Evolutionary conservation across 1,140 invertebrate genomes (phyloP).

Genomic region (Dreissena polymorpha): DNA sequence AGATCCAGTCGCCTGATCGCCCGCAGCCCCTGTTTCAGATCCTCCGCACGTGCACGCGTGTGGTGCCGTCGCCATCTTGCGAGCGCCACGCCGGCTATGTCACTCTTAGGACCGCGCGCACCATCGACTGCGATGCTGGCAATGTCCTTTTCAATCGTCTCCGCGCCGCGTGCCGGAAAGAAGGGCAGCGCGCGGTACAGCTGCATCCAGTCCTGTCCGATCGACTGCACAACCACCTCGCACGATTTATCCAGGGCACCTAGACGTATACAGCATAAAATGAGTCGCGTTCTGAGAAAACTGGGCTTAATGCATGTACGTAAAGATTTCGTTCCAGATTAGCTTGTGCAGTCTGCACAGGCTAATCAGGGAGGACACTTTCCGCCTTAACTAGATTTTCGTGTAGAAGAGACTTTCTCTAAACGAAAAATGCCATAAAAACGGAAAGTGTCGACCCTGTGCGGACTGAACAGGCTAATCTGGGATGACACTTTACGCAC

Average conservation of each 20-base stretch:
- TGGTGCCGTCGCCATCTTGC: slow-evolving; percentile 69
- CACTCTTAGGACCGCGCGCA: slow-evolving; percentile 44
- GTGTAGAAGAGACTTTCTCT: too few species aligned
- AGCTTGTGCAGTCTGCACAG: too few species aligned
- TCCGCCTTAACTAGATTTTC: too few species aligned
- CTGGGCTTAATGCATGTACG: too few species aligned
- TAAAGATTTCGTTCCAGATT: too few species aligned
- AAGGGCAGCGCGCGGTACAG: slow-evolving; percentile 69
- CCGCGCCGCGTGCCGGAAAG: slow-evolving; percentile 65
- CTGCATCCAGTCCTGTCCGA: slow-evolving; percentile 66
- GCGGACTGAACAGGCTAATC: too few species aligned
- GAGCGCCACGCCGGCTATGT: slow-evolving; percentile 54
- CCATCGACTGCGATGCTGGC: slow-evolving; percentile 52
- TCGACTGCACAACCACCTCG: slow-evolving; percentile 58
- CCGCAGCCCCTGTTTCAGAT: slow-evolving; percentile 57
- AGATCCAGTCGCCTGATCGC: slow-evolving; percentile 62
- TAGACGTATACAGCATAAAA: slow-evolving; percentile 42
- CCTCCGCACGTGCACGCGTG: slow-evolving; percentile 65
- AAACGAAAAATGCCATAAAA: too few species aligned
- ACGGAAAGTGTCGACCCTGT: too few species aligned
- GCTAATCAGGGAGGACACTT: too few species aligned
- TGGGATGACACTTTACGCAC: too few species aligned
- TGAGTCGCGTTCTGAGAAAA: too few species aligned
- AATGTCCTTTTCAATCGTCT: slow-evolving; percentile 73
- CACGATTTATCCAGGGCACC: slow-evolving; percentile 67